Conservation (phyloP, 2,888 invertebrate genomes). For the Papilio protenor region DNA sequence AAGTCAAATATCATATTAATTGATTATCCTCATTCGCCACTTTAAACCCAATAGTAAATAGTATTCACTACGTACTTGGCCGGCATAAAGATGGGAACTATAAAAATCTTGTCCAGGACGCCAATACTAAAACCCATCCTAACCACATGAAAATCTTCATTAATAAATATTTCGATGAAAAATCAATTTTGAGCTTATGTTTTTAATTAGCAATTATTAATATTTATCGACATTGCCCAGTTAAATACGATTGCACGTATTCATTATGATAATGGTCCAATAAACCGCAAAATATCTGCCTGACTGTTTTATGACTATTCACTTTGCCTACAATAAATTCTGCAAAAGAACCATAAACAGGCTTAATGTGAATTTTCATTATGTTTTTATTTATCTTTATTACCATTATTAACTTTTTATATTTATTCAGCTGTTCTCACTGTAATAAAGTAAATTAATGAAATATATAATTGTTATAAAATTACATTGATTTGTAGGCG, state of each 20-base stretch:
- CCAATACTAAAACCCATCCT: too few species aligned
- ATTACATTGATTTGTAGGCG: too few species aligned
- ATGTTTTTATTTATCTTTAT: conserved; percentile 22
- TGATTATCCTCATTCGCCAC: too few species aligned
- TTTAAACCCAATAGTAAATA: too few species aligned
- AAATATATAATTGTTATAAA: neutral
- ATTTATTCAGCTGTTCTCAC: neutral
- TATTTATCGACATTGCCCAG: neutral
- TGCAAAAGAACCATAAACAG: conserved; percentile 10
- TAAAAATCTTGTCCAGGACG: neutral
- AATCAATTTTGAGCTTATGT: neutral
- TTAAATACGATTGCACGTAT: neutral
- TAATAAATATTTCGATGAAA: neutral
- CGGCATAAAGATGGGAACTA: neutral
- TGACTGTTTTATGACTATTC: conserved; percentile 8
- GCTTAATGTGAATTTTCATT: conserved; percentile 11
- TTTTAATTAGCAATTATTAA: conserved; percentile 5
- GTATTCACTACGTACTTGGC: too few species aligned
- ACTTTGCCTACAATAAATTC: conserved; percentile 24
- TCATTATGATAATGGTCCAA: conserved; percentile 24
- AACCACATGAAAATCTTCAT: neutral
- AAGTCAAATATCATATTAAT: too few species aligned
- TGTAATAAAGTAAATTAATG: neutral
- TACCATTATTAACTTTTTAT: neutral
- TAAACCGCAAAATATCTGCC: conserved; percentile 12